Base-by-base conservation (phyloP, 2,113 vertebrate genomes). In the Ceyx cyanopectus region DNA sequence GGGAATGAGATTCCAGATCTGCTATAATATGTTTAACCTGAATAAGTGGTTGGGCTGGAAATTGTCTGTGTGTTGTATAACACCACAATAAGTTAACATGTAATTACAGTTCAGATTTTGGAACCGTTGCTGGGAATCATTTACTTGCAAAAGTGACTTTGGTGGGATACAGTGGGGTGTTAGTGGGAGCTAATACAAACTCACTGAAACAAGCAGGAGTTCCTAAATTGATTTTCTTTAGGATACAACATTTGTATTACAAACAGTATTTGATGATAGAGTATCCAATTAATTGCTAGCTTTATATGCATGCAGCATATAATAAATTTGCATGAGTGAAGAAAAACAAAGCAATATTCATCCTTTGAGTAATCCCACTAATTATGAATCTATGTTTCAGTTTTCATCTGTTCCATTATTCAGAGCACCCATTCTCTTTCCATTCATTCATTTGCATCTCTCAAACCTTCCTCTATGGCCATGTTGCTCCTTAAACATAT, bases 71-170 rank as follows among this genome's bases (percentile, higher is more conserved):
- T 72, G 32, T 65, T 94, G 46, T 81, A 76, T 61, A 95, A 90
- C 54, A 19, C 14, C 22, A 41, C 34, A 66, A 43, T 51, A 91
- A 82, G 46, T n/a, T n/a, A n/a, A n/a, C n/a, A n/a, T n/a, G n/a
- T n/a, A n/a, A n/a, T n/a, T n/a, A n/a, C n/a, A n/a, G n/a, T 86
- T 83, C 53, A 73, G 30, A 72, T 87, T 89, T 92, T 66, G 62
- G 69, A 85, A 81, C 19, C 78, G 90, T 57, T 4, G 37, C 8
- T 84, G 58, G 66, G 87, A 90, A 86, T 48, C 1, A 30, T 73
- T 86, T 81, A 76, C 66, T 87, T 70, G n/a, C 12, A 1, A 61
- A 40, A 81, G 22, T 72, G 81, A 43, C 41, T 73, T 58, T 51
- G 69, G 45, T 34, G 32, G 37, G 21, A 81, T 89, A 76, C 72